Evolutionary conservation across 2,113 vertebrate genomes (phyloP), one percentile per base, ranked within the genome.

Genomic region (Semicossyphus pulcher): DNA sequence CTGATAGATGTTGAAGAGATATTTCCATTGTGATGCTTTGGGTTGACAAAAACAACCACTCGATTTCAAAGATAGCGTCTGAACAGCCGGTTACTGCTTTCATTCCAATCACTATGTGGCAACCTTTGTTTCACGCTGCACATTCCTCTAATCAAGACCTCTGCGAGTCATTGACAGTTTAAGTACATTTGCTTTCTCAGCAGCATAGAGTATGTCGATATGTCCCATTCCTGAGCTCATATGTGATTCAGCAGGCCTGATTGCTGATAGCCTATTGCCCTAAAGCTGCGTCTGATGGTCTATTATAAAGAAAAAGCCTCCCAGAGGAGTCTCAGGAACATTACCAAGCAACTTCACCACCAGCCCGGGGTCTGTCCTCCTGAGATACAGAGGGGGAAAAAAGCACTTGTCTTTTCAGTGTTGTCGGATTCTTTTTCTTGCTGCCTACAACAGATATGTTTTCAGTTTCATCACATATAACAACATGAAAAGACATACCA

Each of bases 161-260:
- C 32, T 32, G 32, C 41, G 21, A 28, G 32, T 64, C 70, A 81
- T 62, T 64, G 80, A 68, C 69, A 76, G 58, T 58, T 79, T 65
- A 63, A 80, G 80, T 80, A 68, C 76, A 54, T 76, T 74, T 86
- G 53, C 67, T 81, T 85, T 68, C 69, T 85, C 72, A 85, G 79
- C 76, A 85, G 70, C 28, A 48, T 65, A 62, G 41, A 80, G 23
- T 42, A 68, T 63, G 71, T 79, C 64, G 12, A 80, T 87, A 77
- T 60, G 56, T 81, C 37, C 53, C 54, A 78, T 81, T 81, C 75
- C 67, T 70, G 25, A 45, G 51, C 32, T 72, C 45, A 74, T 69
- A 84, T 57, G 74, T 71, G 47, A 61, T 81, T 77, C 77, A 61
- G 45, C 49, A 16, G 39, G 71, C 51, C 21, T 76, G 58, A 68